Evolutionary conservation across 2,113 vertebrate genomes (phyloP).

Genomic region (Athene cunicularia): DNA sequence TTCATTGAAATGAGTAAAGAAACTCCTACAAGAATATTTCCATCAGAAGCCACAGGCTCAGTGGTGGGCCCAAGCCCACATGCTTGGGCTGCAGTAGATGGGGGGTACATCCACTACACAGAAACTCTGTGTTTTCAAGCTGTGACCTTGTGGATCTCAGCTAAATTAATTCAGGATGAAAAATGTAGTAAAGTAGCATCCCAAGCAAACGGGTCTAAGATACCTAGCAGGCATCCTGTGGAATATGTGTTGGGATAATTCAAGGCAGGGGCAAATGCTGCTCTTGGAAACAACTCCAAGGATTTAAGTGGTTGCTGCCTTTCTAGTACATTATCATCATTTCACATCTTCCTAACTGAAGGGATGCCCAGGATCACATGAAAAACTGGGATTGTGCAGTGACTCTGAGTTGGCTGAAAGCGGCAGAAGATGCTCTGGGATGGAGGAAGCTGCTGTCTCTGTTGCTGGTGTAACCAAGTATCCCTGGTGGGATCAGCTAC

Average conservation of each 20-base stretch:
- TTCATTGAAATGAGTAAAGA: neutral
- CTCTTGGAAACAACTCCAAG: neutral
- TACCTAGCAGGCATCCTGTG: fast-evolving
- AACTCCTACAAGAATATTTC: neutral
- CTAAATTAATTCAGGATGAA: neutral
- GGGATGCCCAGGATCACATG: neutral
- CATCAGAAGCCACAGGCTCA: neutral
- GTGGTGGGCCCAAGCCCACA: neutral
- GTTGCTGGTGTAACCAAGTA: neutral
- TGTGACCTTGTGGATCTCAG: neutral
- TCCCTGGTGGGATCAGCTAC: neutral
- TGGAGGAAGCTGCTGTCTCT: neutral
- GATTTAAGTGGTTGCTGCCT: neutral
- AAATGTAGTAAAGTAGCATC: neutral
- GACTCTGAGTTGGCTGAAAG: neutral
- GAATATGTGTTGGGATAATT: neutral
- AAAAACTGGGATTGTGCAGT: neutral
- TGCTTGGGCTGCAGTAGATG: neutral
- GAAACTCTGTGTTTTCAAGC: neutral
- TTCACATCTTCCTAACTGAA: neutral
- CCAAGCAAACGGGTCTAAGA: neutral
- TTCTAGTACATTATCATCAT: fast-evolving
- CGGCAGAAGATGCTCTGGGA: neutral
- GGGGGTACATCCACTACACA: no score
- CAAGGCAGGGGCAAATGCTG: neutral